phyloP scores from a whole-genome alignment of 2,888 invertebrate genomes.

The Neoitamus cyanurus region DNA sequence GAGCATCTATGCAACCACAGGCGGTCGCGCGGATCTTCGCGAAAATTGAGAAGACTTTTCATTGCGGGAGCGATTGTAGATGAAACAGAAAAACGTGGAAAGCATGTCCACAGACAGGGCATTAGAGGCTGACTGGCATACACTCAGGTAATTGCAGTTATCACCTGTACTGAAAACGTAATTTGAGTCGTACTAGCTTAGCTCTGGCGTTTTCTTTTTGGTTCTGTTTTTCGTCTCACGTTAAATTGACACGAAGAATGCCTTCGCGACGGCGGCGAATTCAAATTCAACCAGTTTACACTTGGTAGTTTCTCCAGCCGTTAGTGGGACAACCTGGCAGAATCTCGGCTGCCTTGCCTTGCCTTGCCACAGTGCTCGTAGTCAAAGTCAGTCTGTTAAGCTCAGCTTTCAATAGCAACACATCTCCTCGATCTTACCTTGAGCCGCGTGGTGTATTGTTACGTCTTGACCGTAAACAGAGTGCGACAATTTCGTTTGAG shows the following conservation, averaged over 20 bases:
- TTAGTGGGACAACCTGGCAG: conserved; percentile 34
- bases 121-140: neutral
- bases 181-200: conserved; percentile 15
- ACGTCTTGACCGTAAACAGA: conserved; percentile 4
- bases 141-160: conserved; percentile 6
- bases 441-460: neutral
- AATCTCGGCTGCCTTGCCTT: neutral
- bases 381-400: conserved; percentile 28
- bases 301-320: conserved; percentile 22
- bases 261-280: conserved; percentile 16
- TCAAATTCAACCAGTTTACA: conserved; percentile 38
- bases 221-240: conserved; percentile 23
- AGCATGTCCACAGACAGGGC: neutral
- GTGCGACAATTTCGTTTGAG: conserved; percentile 16
- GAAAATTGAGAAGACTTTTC: neutral
- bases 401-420: conserved; percentile 27
- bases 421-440: conserved; percentile 21
- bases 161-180: conserved; percentile 20
- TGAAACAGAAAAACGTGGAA: neutral
- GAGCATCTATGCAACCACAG: neutral
- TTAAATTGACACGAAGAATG: conserved; percentile 30
- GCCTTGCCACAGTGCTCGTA: neutral
- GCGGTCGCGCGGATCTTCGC: neutral
- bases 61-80: neutral
- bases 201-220: conserved; percentile 15